Conservation (phyloP, 2,113 vertebrate species). For the Myocastor coypus region DNA sequence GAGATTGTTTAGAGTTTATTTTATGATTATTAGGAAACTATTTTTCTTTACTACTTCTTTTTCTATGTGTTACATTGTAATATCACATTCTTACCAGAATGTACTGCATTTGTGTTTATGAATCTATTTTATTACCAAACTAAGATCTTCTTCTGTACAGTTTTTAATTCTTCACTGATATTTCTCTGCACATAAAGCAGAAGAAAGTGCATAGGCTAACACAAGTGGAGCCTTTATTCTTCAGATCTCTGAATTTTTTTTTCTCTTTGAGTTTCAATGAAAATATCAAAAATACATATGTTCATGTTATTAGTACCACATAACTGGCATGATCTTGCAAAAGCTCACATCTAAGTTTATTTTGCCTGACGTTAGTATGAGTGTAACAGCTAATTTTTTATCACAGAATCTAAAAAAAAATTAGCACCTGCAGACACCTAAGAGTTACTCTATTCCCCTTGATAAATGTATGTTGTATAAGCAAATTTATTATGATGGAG, state of each 20-base stretch:
- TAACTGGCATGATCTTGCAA: slow-evolving; percentile 3
- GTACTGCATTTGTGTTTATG: neutral
- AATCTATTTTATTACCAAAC: neutral
- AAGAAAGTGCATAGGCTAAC: neutral
- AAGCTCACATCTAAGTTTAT: slow-evolving; percentile 2
- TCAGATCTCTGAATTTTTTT: neutral
- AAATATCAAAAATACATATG: neutral
- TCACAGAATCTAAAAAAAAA: slow-evolving; percentile 16
- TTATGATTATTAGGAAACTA: neutral
- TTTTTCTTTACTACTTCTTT: neutral
- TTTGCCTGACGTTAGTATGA: slow-evolving; percentile 20
- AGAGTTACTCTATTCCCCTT: neutral
- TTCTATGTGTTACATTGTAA: neutral
- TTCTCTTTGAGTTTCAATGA: neutral
- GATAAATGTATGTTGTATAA: slow-evolving; percentile 55
- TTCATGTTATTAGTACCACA: neutral
- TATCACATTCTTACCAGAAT: neutral
- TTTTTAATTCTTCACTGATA: neutral
- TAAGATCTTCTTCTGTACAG: neutral
- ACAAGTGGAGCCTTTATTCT: neutral
- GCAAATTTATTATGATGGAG: slow-evolving; percentile 33
- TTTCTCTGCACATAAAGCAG: neutral
- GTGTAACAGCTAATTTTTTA: slow-evolving; percentile 37
- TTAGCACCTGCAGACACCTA: neutral
- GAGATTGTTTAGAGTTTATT: slow-evolving; percentile 32